These are phyloP conservation scores for Drosophila cognata DNA, from an alignment of 2,888 invertebrate genomes.

Conservation along the genomic window DNA sequence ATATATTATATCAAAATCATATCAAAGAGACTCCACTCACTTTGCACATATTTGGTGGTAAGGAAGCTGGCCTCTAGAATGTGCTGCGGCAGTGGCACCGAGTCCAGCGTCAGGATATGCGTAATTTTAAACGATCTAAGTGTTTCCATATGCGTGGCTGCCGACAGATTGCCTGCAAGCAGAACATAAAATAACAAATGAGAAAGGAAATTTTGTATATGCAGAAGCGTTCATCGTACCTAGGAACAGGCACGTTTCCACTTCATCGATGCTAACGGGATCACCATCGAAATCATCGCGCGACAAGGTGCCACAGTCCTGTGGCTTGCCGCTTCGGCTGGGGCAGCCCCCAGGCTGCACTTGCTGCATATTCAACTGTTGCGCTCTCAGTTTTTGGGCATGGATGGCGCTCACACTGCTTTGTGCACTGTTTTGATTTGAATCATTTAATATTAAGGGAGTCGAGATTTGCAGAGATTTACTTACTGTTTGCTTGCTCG, in stretches of 20 bases:
- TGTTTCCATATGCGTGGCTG: slow-evolving; percentile 90
- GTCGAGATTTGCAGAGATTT: neutral
- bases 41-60: slow-evolving; percentile 90
- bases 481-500: slow-evolving; percentile 12
- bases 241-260: slow-evolving; percentile 83
- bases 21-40: slow-evolving; percentile 84
- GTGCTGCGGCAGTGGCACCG: slow-evolving; percentile 92
- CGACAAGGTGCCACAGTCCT: slow-evolving; percentile 63
- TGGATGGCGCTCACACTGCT: slow-evolving; percentile 17
- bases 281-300: slow-evolving; percentile 85
- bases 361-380: slow-evolving; percentile 43
- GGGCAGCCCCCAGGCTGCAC: neutral
- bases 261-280: slow-evolving; percentile 84
- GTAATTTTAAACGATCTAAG: slow-evolving; percentile 89
- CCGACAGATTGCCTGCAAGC: slow-evolving; percentile 90
- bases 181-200: neutral
- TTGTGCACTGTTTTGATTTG: slow-evolving; percentile 18
- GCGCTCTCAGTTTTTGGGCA: slow-evolving; percentile 21
- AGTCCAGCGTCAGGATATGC: slow-evolving; percentile 93
- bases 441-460: neutral
- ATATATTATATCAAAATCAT: too few relatives aligned
- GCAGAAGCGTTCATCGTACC: slow-evolving; percentile 63
- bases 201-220: neutral
- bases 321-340: slow-evolving; percentile 39
- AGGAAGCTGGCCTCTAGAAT: slow-evolving; percentile 89